Conservation (phyloP, 2,797 vertebrate species). For the Sebastes kiyomatsui region DNA sequence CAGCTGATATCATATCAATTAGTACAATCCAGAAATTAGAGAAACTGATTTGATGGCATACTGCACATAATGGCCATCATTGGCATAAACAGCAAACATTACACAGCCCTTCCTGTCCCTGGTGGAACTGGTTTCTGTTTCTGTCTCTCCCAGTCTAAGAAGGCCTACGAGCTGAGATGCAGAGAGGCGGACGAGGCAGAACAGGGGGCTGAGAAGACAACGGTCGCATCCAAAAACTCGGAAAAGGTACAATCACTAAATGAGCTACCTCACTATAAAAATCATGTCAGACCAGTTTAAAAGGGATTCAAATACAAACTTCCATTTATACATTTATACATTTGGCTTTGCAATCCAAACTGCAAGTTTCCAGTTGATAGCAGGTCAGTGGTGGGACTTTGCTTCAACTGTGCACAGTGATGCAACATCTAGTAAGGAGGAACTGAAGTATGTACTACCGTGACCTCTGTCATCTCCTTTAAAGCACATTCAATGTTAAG, state of each 20-base stretch:
- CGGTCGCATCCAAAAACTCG: conserved; percentile 80
- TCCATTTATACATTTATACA: background rate
- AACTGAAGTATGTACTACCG: background rate
- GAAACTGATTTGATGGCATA: background rate
- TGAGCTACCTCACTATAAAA: background rate
- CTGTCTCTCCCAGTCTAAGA: conserved; percentile 85
- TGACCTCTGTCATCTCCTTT: background rate
- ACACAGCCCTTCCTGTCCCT: background rate
- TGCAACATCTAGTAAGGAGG: background rate
- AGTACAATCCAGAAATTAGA: background rate
- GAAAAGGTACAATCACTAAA: conserved; percentile 84
- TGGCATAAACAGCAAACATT: background rate
- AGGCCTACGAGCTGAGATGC: conserved; percentile 88
- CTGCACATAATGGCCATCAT: background rate
- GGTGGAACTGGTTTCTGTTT: background rate
- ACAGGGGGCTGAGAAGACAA: conserved; percentile 77
- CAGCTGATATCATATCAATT: background rate
- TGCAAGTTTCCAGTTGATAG: background rate
- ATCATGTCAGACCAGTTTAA: background rate
- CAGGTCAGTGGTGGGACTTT: background rate
- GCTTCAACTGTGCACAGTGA: background rate
- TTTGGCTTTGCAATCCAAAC: background rate
- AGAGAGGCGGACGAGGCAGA: conserved; percentile 87
- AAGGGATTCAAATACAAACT: background rate
- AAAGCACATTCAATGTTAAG: background rate